Base-by-base conservation (phyloP, 2,113 vertebrate species). In the Aptenodytes patagonicus region DNA sequence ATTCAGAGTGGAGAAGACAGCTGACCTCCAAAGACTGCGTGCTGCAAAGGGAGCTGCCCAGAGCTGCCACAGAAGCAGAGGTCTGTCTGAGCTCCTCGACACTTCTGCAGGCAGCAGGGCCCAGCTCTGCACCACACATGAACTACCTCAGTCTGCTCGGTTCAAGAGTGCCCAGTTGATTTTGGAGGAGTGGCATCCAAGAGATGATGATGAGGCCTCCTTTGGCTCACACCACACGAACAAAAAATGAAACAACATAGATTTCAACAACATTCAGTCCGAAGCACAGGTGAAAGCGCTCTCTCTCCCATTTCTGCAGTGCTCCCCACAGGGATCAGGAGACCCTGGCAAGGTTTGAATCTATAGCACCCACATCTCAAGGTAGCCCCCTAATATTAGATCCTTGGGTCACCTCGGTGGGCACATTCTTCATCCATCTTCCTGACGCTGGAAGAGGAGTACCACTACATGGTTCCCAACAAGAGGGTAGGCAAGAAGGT, bases 261-360 rank as follows among this genome's bases (percentile, higher is more conserved):
- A 58, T 25, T 55, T 17, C 66, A 25, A 51, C 19, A 73, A 32
- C 10, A 61, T 61, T 57, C n/a, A 51, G 49, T 32, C 29, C 2
- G 2, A 83, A 87, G 29, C 34, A 64, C 32, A 16, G 61, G 13
- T 1, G 0, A 60, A 70, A 80, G 36, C 1, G 0, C 4, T 7
- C 3, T 36, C 32, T 31, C 28, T 58, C 14, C 36, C 51, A n/a
- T 66, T 73, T 68, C 66, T 79, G 21, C 44, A 54, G 31, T 47
- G 34, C 16, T 81, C 28, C 31, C 12, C 52, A 38, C 28, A 55
- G 32, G 58, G 36, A 57, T 61, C 28, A 72, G 47, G 36, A 58
- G 55, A 60, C 12, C 17, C 44, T 49, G 31, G 11, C 46, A 62
- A 55, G 10, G 20, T 40, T 9, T 82, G 65, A 86, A 77, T 8